A percentile compares a stretch with the other conserved stretches of the same genome.
Evolutionary conservation across 2,797 vertebrate species (phyloP).

Genomic region (Rhinatrema bivittatum): DNA sequence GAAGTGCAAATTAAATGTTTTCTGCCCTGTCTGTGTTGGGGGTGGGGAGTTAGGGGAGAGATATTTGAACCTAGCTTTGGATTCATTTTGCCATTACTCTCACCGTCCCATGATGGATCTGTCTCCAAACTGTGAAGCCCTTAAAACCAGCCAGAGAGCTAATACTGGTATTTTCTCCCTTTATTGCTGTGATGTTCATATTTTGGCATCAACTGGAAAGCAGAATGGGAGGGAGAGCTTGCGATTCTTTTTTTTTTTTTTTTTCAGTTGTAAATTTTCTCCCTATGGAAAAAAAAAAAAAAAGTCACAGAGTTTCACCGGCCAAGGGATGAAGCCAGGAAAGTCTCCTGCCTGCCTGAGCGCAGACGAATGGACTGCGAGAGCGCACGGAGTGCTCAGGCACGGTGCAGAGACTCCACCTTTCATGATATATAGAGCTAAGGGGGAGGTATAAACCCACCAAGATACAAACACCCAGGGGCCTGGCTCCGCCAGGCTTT

Average conservation of each 20-base stretch:
- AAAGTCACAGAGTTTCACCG: too few species aligned
- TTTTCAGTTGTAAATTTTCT: slow-evolving; percentile 7
- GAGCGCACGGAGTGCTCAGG: slow-evolving; percentile 30
- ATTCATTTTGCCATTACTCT: slow-evolving; percentile 24
- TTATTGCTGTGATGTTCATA: slow-evolving; percentile 1
- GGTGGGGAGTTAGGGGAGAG: too few species aligned
- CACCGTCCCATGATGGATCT: slow-evolving; percentile 1
- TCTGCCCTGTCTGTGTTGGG: too few species aligned
- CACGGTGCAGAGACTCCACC: slow-evolving; percentile 32
- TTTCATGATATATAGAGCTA: slow-evolving; percentile 45
- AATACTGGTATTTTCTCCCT: neutral
- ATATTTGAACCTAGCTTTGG: slow-evolving; percentile 17
- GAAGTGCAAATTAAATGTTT: too few species aligned
- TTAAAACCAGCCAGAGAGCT: slow-evolving; percentile 1
- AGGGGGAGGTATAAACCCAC: slow-evolving; percentile 42
- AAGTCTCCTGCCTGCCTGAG: too few species aligned
- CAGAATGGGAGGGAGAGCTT: neutral
- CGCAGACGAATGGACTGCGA: slow-evolving; percentile 37
- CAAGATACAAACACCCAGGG: slow-evolving; percentile 59
- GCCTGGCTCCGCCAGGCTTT: slow-evolving; percentile 64
- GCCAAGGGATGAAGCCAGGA: slow-evolving; percentile 19
- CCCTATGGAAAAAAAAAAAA: too few species aligned
- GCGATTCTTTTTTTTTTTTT: slow-evolving; percentile 9
- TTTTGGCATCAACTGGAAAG: slow-evolving; percentile 14
- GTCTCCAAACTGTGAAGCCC: slow-evolving; percentile 8